phyloP scores from a whole-genome alignment of 2,113 vertebrate species.

The Pyrgilauda ruficollis region DNA sequence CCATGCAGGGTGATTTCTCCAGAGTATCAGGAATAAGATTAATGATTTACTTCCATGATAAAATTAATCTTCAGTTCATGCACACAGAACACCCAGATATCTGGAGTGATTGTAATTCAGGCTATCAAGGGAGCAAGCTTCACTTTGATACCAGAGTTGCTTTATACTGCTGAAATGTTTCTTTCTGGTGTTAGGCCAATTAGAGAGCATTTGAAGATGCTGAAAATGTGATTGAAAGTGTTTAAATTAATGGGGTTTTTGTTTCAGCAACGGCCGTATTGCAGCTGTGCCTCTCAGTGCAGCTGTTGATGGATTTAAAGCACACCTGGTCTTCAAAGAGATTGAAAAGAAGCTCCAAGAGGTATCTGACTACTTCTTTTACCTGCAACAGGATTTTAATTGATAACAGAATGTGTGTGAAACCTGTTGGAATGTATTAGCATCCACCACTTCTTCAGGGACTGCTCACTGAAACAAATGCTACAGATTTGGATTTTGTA shows the following conservation, averaged over 20 bases:
- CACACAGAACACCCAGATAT: background rate
- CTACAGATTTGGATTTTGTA: background rate
- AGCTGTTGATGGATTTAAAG: constrained; percentile 83
- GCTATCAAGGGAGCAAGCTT: background rate
- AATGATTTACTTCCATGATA: background rate
- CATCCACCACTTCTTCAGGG: background rate
- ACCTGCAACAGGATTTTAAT: background rate
- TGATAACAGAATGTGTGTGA: background rate
- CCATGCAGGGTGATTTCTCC: background rate
- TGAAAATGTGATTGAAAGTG: background rate
- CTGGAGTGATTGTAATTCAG: background rate
- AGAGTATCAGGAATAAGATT: background rate
- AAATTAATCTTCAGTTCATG: background rate
- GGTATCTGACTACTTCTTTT: constrained; percentile 70
- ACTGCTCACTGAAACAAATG: background rate
- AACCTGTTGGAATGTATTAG: background rate
- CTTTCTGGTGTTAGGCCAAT: background rate
- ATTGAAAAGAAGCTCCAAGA: constrained; percentile 88
- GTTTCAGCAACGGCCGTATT: constrained; percentile 69
- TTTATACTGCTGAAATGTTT: background rate
- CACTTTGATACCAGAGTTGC: background rate
- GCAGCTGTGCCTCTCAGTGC: constrained; percentile 76
- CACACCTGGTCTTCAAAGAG: constrained; percentile 86
- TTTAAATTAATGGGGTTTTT: background rate
- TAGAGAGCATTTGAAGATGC: background rate